Evolutionary conservation across 2,888 invertebrate genomes (phyloP).

Genomic region (Philaethria dido): DNA sequence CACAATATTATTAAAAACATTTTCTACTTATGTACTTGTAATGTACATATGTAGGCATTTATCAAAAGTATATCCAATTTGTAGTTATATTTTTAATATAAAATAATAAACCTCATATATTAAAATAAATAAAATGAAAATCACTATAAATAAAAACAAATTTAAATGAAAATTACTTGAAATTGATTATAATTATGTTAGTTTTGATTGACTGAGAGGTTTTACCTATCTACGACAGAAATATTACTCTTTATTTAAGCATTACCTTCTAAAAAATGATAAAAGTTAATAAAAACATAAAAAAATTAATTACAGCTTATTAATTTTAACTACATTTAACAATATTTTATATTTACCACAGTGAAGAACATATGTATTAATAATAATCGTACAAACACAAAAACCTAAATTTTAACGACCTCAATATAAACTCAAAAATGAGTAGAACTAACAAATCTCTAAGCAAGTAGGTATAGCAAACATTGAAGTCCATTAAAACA

Average conservation of each 20-base stretch:
- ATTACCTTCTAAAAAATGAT: background rate
- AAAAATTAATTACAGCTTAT: background rate
- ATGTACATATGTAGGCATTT: no score
- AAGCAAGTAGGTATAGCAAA: conserved; percentile 6
- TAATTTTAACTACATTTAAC: background rate
- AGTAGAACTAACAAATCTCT: conserved; percentile 8
- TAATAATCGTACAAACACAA: background rate
- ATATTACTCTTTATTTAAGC: background rate
- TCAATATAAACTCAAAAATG: conserved; percentile 1
- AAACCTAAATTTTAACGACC: background rate
- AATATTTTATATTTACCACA: background rate
- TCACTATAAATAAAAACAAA: background rate
- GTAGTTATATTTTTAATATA: no score
- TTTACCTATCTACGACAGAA: background rate
- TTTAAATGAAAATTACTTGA: background rate
- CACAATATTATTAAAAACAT: no score
- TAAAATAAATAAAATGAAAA: background rate
- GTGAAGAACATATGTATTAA: background rate
- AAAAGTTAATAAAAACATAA: background rate
- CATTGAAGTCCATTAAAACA: conserved; percentile 44
- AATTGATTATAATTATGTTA: background rate
- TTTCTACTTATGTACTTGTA: no score
- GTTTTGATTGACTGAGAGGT: background rate
- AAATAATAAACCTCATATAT: background rate
- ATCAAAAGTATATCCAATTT: no score